Evolutionary conservation across 2,888 invertebrate genomes (phyloP).

Genomic region (Cartodere bifasciata): DNA sequence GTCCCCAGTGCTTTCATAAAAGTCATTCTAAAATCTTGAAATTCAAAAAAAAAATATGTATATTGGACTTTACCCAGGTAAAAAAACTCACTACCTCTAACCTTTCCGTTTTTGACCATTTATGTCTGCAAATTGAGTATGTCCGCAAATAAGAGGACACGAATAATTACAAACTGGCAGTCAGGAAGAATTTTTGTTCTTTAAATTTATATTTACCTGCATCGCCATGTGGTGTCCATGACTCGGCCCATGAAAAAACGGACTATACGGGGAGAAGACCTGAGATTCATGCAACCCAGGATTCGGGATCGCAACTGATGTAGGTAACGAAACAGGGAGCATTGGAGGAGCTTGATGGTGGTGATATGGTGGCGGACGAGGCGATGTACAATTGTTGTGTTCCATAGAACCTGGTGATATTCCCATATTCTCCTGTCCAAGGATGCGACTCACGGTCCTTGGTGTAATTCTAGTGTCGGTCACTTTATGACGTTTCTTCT

Average conservation of each 20-base stretch:
- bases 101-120: too few relatives aligned
- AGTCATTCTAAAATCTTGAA: too few relatives aligned
- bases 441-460: constrained; percentile 73
- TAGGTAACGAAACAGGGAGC: constrained; percentile 80
- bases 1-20: too few relatives aligned
- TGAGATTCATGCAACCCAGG: constrained; percentile 90
- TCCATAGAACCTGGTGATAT: constrained; percentile 50
- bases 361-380: constrained; percentile 47
- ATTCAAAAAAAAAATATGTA: too few relatives aligned
- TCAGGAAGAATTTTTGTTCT: too few relatives aligned
- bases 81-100: too few relatives aligned
- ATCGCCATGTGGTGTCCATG: constrained; percentile 37
- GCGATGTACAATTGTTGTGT: constrained; percentile 52
- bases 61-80: too few relatives aligned
- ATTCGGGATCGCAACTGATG: constrained; percentile 93
- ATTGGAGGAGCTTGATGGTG: constrained; percentile 67
- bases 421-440: constrained; percentile 66
- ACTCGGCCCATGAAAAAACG: constrained; percentile 60
- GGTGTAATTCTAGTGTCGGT: constrained; percentile 89
- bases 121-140: too few relatives aligned
- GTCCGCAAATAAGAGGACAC: too few relatives aligned
- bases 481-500: constrained; percentile 95
- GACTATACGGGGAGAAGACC: constrained; percentile 84
- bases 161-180: too few relatives aligned
- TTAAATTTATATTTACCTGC: too few relatives aligned